These are phyloP conservation scores for Ia io DNA, from an alignment of 2,113 vertebrate species.

Conservation along the genomic window DNA sequence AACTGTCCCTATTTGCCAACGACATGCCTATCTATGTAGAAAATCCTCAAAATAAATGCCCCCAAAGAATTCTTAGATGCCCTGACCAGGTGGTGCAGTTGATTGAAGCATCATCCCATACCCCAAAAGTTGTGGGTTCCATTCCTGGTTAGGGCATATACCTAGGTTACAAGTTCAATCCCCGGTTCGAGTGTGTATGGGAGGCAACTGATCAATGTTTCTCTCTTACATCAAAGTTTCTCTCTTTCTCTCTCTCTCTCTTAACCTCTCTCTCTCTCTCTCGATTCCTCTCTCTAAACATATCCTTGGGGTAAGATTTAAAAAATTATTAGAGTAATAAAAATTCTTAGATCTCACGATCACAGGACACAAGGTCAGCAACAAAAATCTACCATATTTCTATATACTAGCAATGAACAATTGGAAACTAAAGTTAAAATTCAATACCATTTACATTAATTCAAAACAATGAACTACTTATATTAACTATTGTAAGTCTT, in stretches of 20 bases:
- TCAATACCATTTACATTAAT: neutral
- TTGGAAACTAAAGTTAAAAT: neutral
- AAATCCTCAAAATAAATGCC: neutral
- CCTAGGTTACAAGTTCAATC: neutral
- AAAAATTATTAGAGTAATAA: neutral
- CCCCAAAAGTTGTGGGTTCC: neutral
- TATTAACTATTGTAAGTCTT: neutral
- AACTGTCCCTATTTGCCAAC: neutral
- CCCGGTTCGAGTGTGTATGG: neutral
- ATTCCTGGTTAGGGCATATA: neutral
- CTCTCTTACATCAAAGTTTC: neutral
- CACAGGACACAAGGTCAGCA: neutral
- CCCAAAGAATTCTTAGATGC: neutral
- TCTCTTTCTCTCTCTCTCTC: neutral
- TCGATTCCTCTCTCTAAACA: too few species aligned
- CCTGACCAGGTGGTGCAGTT: neutral
- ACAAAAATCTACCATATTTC: neutral
- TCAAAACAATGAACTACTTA: neutral
- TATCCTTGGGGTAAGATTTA: too few species aligned
- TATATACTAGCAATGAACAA: neutral
- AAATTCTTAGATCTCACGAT: neutral
- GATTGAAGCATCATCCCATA: neutral
- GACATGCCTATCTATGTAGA: neutral
- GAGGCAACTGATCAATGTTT: neutral
- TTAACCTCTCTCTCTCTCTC: neutral